Evolutionary conservation across 2,888 invertebrate genomes (phyloP), one percentile per base, ranked within the genome.

Genomic region (Boloria euphrosyne): DNA sequence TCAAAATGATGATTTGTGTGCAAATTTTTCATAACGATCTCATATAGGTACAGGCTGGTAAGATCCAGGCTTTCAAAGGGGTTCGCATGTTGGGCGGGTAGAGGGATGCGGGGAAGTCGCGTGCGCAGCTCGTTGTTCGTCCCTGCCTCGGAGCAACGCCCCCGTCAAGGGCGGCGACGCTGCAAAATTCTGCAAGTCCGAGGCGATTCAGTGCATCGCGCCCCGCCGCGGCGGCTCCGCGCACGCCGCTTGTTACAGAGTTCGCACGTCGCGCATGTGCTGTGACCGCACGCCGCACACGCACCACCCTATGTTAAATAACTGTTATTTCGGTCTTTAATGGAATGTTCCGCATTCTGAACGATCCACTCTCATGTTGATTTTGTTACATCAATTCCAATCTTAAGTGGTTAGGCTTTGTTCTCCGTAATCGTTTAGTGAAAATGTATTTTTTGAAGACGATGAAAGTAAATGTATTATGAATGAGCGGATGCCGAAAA

Each of bases 131-230:
- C 82, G 78, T 80, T 82, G 86, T 84, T 84, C 90, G 91, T 91
- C 90, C 91, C 92, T 91, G 91, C 87, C 82, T 83, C 86, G 88
- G 92, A 89, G 90, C 92, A 92, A 91, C 91, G 92, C 89, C 92
- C 92, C 90, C 89, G 91, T 90, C 91, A 92, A 91, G 92, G 92
- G 92, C 92, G 92, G 90, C 91, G 90, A 89, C 90, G 90, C 81
- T 82, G 90, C 91, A 91, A 91, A 91, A 89, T 92, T 91, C 85
- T 91, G 91, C 91, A 91, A 91, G 90, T 89, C 89, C 86, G 85
- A 80, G 81, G 86, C 86, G 83, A 86, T 82, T 88, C 90, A 90
- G 90, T 91, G 91, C 91, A 92, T 89, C 90, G 89, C 86, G 90
- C 87, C 87, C 86, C 89, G 90, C 90, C 90, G 90, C 90, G 90